phyloP scores from a whole-genome alignment of 2,113 vertebrate genomes.

The Dromiciops gliroides region DNA sequence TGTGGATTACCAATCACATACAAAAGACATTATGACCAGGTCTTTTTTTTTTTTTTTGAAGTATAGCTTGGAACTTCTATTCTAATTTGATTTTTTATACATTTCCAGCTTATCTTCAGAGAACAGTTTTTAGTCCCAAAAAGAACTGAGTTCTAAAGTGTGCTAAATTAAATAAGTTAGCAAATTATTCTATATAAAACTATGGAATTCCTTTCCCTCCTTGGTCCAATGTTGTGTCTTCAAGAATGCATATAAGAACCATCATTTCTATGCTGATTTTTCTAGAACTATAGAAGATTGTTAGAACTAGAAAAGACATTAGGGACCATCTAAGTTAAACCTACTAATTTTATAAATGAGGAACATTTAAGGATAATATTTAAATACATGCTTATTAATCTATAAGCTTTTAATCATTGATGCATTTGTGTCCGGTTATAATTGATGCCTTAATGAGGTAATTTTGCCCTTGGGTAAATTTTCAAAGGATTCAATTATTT shows the following conservation, averaged over 20 bases:
- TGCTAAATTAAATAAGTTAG: background rate
- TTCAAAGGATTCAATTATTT: background rate
- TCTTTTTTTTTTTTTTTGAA: background rate
- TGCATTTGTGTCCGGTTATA: background rate
- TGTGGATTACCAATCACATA: background rate
- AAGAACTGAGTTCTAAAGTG: background rate
- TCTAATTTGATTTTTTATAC: conserved; percentile 11
- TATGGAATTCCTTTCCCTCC: background rate
- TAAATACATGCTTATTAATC: background rate
- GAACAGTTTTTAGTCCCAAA: background rate
- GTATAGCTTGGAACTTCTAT: background rate
- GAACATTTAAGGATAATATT: background rate
- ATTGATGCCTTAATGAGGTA: background rate
- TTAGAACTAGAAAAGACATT: background rate
- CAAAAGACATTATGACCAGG: background rate
- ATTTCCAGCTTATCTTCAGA: conserved; percentile 14
- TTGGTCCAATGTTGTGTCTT: background rate
- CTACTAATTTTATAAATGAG: background rate
- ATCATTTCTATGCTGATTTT: background rate
- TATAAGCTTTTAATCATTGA: background rate
- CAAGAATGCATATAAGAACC: background rate
- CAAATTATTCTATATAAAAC: background rate
- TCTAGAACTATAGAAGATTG: background rate
- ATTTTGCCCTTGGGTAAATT: background rate
- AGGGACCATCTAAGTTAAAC: background rate